Conservation (phyloP, 2,888 invertebrate species). For the Onthophagus sagittarius region DNA sequence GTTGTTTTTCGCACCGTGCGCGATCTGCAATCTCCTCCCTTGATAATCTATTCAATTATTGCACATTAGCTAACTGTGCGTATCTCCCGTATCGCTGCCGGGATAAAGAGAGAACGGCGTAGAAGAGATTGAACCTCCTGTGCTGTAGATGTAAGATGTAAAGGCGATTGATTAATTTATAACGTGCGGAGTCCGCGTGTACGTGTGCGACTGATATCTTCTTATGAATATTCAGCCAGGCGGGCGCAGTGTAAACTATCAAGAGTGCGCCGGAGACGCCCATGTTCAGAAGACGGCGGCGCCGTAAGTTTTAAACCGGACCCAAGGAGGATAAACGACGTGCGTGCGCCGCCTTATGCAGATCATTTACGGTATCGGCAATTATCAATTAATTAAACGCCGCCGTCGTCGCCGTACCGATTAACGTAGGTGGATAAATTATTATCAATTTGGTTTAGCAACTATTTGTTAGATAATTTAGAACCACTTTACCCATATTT, state of each 20-base stretch:
- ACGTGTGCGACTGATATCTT: slow-evolving; percentile 11
- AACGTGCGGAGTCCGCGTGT: slow-evolving; percentile 3
- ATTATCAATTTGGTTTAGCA: slow-evolving; percentile 14
- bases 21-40: neutral
- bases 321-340: neutral
- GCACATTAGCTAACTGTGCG: slow-evolving; percentile 1
- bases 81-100: neutral
- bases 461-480: too few species aligned
- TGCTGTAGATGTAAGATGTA: neutral
- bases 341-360: slow-evolving; percentile 10
- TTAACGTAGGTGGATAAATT: slow-evolving; percentile 19
- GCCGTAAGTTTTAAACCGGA: slow-evolving; percentile 5
- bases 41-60: neutral
- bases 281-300: neutral
- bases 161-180: slow-evolving; percentile 7
- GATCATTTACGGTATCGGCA: slow-evolving; percentile 20
- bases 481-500: too few species aligned
- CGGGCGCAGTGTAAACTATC: slow-evolving; percentile 7
- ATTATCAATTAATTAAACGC: slow-evolving; percentile 20
- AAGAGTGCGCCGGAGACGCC: neutral
- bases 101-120: too few species aligned
- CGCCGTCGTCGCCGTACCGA: neutral
- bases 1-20: neutral
- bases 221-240: slow-evolving; percentile 12
- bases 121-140: too few species aligned